Evolutionary conservation across 2,888 invertebrate genomes (phyloP).

Genomic region (Ceraclea dissimilis): DNA sequence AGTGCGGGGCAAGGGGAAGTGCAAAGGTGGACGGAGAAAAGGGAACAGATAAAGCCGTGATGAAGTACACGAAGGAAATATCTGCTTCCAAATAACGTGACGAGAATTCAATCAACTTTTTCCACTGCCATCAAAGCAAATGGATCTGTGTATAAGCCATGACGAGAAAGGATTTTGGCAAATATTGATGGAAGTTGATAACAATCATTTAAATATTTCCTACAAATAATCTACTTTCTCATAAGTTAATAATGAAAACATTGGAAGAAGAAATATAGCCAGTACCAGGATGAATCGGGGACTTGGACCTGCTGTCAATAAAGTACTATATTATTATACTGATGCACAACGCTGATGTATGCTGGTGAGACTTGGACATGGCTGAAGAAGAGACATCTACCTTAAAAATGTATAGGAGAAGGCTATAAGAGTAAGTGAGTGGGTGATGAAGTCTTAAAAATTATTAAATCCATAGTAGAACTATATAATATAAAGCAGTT

Average conservation of each 20-base stretch:
- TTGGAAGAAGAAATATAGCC: too few species aligned
- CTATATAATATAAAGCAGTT: too few species aligned
- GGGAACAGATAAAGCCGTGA: slow-evolving; percentile 15
- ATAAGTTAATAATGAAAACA: background rate
- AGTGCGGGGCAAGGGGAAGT: background rate
- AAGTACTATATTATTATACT: too few species aligned
- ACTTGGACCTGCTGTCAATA: too few species aligned
- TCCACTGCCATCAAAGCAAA: slow-evolving; percentile 16
- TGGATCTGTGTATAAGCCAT: background rate
- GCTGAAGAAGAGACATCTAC: too few species aligned
- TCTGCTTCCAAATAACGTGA: slow-evolving; percentile 21
- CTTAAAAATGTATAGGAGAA: too few species aligned
- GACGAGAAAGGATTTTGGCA: background rate
- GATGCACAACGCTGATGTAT: too few species aligned
- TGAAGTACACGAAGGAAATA: slow-evolving; percentile 20
- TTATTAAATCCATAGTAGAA: too few species aligned
- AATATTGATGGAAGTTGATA: background rate
- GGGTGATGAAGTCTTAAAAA: too few species aligned
- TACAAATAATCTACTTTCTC: background rate
- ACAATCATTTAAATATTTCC: background rate
- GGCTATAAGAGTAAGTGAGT: too few species aligned
- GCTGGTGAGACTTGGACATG: too few species aligned
- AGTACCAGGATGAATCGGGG: too few species aligned
- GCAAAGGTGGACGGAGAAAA: background rate
- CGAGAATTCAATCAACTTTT: slow-evolving; percentile 24